These are phyloP conservation scores for Ornithoptera alexandrae DNA, from an alignment of 2,888 invertebrate species.

Conservation along the genomic window DNA sequence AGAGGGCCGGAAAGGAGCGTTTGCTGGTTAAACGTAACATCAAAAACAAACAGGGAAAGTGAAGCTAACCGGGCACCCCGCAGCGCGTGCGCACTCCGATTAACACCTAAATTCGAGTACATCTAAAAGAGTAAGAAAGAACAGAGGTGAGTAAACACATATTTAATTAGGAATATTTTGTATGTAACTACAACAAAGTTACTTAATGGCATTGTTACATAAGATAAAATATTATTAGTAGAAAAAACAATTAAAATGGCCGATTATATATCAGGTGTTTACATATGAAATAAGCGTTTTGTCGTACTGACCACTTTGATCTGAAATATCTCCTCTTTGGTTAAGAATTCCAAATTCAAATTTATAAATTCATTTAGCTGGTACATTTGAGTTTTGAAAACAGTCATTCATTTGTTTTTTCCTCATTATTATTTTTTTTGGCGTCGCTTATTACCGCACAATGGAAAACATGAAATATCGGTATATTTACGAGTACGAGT, in stretches of 20 bases:
- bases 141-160: slow-evolving; percentile 35
- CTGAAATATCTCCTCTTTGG: no score
- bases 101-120: slow-evolving; percentile 54
- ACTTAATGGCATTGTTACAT: neutral
- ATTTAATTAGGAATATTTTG: neutral
- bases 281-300: no score
- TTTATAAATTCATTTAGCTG: no score
- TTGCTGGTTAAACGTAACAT: slow-evolving; percentile 69
- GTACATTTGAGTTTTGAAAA: no score
- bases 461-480: no score
- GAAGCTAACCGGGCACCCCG: slow-evolving; percentile 61
- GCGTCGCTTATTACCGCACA: no score
- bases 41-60: slow-evolving; percentile 69
- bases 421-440: no score
- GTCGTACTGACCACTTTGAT: no score
- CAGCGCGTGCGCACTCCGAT: slow-evolving; percentile 59
- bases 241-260: neutral
- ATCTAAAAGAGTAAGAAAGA: slow-evolving; percentile 44
- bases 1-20: slow-evolving; percentile 68
- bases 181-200: neutral
- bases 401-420: no score
- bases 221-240: neutral
- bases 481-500: no score
- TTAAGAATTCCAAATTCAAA: no score
- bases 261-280: neutral